Conservation (phyloP, 1,140 invertebrate species). For the Drosophila grimshawi region DNA sequence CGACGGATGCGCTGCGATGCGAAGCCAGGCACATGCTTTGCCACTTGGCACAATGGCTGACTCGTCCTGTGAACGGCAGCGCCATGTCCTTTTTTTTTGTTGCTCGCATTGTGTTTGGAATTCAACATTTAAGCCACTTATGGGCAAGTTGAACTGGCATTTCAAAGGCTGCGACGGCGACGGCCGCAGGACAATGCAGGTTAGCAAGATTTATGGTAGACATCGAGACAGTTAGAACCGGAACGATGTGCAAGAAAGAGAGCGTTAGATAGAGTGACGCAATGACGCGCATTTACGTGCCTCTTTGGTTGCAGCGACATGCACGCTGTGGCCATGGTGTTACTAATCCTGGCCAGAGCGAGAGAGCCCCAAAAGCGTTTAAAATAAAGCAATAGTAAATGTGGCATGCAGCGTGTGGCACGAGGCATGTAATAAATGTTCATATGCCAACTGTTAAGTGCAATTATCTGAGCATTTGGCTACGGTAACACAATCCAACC, state of each 20-base stretch:
- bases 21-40: conserved; percentile 65
- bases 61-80: conserved; percentile 46
- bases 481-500: conserved; percentile 20
- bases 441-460: conserved; percentile 53
- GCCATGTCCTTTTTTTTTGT: conserved; percentile 42
- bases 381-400: conserved; percentile 67
- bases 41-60: conserved; percentile 68
- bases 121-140: conserved; percentile 82
- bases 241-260: neutral
- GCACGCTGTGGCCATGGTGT: conserved; percentile 43
- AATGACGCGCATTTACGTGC: conserved; percentile 56
- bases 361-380: conserved; percentile 54
- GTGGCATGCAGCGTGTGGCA: conserved; percentile 44
- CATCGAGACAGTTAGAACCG: conserved; percentile 35
- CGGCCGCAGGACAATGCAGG: conserved; percentile 72
- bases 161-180: conserved; percentile 69
- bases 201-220: conserved; percentile 70
- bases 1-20: conserved; percentile 39
- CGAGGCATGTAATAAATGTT: conserved; percentile 64
- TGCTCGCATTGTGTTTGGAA: conserved; percentile 73
- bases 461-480: conserved; percentile 51
- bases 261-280: conserved; percentile 26
- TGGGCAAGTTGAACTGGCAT: conserved; percentile 78
- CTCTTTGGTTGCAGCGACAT: conserved; percentile 33
- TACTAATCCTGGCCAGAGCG: conserved; percentile 40